Base-by-base conservation (phyloP, 2,888 invertebrate species). In the Eumerus sabulonum region DNA sequence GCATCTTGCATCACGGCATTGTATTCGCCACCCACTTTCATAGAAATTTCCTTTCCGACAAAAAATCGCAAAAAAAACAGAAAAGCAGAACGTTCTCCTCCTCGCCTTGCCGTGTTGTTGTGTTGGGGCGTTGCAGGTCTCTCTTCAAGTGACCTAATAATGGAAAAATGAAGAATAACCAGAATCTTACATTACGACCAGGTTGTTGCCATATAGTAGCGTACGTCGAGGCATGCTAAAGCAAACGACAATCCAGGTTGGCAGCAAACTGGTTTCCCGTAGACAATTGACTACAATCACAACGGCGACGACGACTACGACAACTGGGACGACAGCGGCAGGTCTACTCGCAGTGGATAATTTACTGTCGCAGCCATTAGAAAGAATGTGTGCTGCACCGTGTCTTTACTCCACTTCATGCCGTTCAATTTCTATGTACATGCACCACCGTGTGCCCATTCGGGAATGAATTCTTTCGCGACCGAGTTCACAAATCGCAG, bases 131-230 rank as follows among this genome's bases (percentile, higher is more conserved):
- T 38, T 14, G 40, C 40, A 40, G 63, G 42, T 48, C 70, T 57
- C 50, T 56, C 62, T 67, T 73, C 47, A 27, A 42, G 59, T 79
- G 79, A 79, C 79, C 79, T 68, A 74, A 79, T 79, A 79, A 79
- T 79, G 67, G 40, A 79, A 76, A 79, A 74, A 79, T 79, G 74
- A 79, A 79, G 68, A 74, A 79, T 74, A 79, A 79, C 79, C 73
- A 79, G 73, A 68, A 76, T 51, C 18, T 19, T 44, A 63, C 59
- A 16, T 40, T 38, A 62, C 57, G 7, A 27, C 3, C 7, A 7
- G 7, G 27, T 7, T 27, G 27, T 27, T 27, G 27, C 27, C 27
- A 27, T 27, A 27, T 4, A 27, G 2, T 27, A 27, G 2, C 7
- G 27, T 27, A 27, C 56, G 38, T 44, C 44, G 38, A 67, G 44